Conservation (phyloP, 2,888 invertebrate genomes). For the Apotomis betuletana region DNA sequence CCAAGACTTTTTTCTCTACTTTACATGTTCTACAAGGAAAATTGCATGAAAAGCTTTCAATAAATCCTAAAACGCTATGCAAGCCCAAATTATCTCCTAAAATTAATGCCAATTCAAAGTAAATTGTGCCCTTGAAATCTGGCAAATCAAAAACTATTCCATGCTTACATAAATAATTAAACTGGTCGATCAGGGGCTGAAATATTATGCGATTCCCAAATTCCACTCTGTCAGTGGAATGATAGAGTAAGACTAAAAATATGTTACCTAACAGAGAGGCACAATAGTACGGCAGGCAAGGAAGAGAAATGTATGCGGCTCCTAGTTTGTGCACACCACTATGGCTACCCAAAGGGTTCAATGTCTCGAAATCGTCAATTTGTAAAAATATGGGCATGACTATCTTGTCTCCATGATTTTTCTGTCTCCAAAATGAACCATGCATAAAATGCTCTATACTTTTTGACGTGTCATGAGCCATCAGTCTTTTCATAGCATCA, state of each 20-base stretch:
- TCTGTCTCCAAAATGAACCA: constrained; percentile 32
- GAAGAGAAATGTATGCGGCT: constrained; percentile 29
- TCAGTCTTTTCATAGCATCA: constrained; percentile 1
- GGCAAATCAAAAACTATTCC: constrained; percentile 20
- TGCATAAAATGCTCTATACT: constrained; percentile 25
- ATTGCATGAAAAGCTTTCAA: constrained; percentile 42
- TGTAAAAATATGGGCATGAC: constrained; percentile 31
- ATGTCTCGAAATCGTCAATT: constrained; percentile 37
- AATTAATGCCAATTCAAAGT: constrained; percentile 42
- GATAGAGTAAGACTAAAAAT: constrained; percentile 32
- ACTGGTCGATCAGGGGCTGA: constrained; percentile 28
- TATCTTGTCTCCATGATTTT: constrained; percentile 12
- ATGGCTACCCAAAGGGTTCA: constrained; percentile 40
- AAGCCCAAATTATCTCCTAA: constrained; percentile 45
- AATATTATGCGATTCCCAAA: constrained; percentile 39
- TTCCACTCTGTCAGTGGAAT: constrained; percentile 29
- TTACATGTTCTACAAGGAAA: constrained; percentile 33
- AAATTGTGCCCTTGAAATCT: constrained; percentile 30
- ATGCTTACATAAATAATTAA: constrained; percentile 8
- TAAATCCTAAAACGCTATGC: constrained; percentile 43
- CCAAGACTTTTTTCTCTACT: constrained; percentile 5
- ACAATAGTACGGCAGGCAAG: constrained; percentile 26
- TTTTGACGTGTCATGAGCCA: not conserved
- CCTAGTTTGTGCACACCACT: constrained; percentile 35
- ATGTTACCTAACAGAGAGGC: constrained; percentile 21